phyloP scores from a whole-genome alignment of 1,140 invertebrate species.

The Thaumetopoea pityocampa region DNA sequence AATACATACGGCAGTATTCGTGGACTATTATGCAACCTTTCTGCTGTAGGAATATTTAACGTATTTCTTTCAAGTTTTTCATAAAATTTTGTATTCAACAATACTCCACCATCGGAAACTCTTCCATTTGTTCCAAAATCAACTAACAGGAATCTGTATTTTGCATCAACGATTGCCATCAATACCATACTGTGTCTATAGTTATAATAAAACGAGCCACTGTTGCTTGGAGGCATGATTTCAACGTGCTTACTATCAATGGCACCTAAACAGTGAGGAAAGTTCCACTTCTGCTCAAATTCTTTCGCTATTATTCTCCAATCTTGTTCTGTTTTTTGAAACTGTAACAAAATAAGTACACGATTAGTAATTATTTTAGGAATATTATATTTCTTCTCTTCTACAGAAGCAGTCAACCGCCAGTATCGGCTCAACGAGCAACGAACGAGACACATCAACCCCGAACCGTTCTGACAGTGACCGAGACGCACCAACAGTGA shows the following conservation, averaged over 20 bases:
- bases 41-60: conserved; percentile 2
- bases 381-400: not conserved
- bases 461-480: too few species aligned
- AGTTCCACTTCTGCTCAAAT: too few species aligned
- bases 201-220: conserved; percentile 1
- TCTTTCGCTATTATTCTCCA: too few species aligned
- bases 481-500: too few species aligned
- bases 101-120: conserved; percentile 1
- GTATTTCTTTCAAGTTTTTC: not conserved
- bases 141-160: conserved; percentile 1
- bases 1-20: conserved; percentile 3
- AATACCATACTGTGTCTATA: conserved; percentile 4
- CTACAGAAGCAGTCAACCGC: too few species aligned
- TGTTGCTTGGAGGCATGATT: too few species aligned
- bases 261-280: too few species aligned
- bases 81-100: conserved; percentile 1
- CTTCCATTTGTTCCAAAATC: conserved; percentile 6
- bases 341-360: conserved; percentile 2
- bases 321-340: not conserved
- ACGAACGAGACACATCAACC: too few species aligned
- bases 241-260: too few species aligned
- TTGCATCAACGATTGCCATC: conserved; percentile 8
- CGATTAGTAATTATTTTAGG: not conserved
- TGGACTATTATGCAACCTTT: conserved; percentile 1
- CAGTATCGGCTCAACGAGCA: too few species aligned